A percentile compares a stretch with the other conserved stretches of the same genome.
phyloP scores from a whole-genome alignment of 2,888 invertebrate genomes.

The Resseliella maxima region DNA sequence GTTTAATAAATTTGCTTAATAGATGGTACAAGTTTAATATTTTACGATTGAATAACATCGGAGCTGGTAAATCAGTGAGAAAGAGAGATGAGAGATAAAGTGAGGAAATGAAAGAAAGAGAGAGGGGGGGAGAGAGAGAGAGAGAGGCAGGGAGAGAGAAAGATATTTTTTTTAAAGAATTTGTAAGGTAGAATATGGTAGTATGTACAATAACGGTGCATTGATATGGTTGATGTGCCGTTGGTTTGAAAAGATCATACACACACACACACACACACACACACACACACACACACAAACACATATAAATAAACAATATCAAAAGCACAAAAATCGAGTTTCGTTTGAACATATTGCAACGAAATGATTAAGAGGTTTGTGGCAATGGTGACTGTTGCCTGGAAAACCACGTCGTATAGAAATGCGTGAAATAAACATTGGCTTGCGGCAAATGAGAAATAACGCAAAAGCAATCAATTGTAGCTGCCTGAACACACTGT shows the following conservation, averaged over 20 bases:
- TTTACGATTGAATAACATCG: not conserved
- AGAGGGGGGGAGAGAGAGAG: too few relatives aligned
- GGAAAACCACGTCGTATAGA: constrained; percentile 2
- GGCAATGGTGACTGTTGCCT: constrained; percentile 1
- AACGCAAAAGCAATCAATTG: constrained; percentile 36
- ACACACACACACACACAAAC: too few relatives aligned
- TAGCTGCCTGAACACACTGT: not conserved
- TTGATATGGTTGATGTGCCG: too few relatives aligned
- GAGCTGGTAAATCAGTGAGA: not conserved
- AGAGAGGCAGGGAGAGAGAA: too few relatives aligned
- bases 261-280: too few relatives aligned
- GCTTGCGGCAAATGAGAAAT: constrained; percentile 21
- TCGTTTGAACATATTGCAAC: not conserved
- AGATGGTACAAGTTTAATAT: not conserved
- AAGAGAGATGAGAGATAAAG: not conserved
- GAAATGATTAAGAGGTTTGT: constrained; percentile 19
- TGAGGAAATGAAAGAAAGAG: too few relatives aligned
- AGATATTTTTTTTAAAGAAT: too few relatives aligned
- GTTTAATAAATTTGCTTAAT: constrained; percentile 9
- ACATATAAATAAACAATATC: too few relatives aligned
- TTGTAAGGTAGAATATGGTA: too few relatives aligned
- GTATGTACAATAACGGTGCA: too few relatives aligned
- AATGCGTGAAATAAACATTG: not conserved
- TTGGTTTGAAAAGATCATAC: too few relatives aligned
- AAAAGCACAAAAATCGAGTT: not conserved